Evolutionary conservation across 2,888 invertebrate genomes (phyloP), one percentile per base, ranked within the genome.

Genomic region (Erpobdella octoculata): DNA sequence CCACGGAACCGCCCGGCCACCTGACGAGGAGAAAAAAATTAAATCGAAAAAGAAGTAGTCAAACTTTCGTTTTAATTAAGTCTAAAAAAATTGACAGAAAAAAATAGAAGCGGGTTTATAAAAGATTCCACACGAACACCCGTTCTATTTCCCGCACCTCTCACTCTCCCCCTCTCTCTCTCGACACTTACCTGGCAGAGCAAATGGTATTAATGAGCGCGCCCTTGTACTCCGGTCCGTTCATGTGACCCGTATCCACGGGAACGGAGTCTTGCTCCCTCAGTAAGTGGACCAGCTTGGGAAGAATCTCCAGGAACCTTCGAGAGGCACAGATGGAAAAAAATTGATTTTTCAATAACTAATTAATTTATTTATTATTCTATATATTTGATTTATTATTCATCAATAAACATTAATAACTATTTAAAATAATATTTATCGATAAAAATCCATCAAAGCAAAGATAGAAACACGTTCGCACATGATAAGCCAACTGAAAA

Each of bases 131-230:
- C n/a, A n/a, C n/a, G n/a, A n/a, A n/a, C n/a, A n/a, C n/a, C n/a
- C n/a, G n/a, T n/a, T n/a, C n/a, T n/a, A n/a, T n/a, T n/a, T n/a
- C n/a, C n/a, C n/a, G n/a, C n/a, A n/a, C n/a, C n/a, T n/a, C n/a
- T n/a, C n/a, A n/a, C n/a, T n/a, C n/a, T n/a, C n/a, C n/a, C n/a
- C n/a, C n/a, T n/a, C n/a, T n/a, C n/a, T n/a, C n/a, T n/a, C n/a
- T n/a, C n/a, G n/a, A 9, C 46, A 58, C 71, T 8, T 4, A 82
- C 82, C 77, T 80, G 77, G 79, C 76, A 2, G 81, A 80, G 71
- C 81, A 82, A 8, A 83, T 75, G 58, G 76, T 80, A 76, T 82
- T 80, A 53, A 83, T 75, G 12, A 82, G 72, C 73, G 81, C 81
- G 33, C 78, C 78, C 75, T 81, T 82, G 72, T 79, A 81, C 59